Conservation (phyloP, 2,113 vertebrate species). For the Chiloscyllium plagiosum region DNA sequence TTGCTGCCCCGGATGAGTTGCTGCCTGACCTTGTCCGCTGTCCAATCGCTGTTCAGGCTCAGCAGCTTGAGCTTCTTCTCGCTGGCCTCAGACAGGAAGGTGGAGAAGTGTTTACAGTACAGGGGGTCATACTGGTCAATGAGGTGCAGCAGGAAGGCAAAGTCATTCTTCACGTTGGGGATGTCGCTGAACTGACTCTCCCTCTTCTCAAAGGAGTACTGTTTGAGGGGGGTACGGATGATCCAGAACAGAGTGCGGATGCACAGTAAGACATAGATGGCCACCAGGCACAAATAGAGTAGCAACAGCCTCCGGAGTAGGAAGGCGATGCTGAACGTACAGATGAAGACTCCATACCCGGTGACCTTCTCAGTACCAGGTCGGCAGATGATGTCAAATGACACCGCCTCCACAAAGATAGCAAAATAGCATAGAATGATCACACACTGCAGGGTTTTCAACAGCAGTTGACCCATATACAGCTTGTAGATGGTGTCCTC, state of each 20-base stretch:
- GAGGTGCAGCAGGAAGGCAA: slow-evolving; percentile 83
- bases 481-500: slow-evolving; percentile 65
- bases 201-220: slow-evolving; percentile 18
- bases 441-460: not conserved
- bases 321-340: not conserved
- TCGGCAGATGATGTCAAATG: not conserved
- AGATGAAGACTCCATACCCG: not conserved
- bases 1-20: slow-evolving; percentile 49
- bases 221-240: not conserved
- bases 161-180: slow-evolving; percentile 81
- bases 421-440: not conserved
- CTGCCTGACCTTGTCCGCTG: slow-evolving; percentile 63
- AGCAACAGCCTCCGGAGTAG: not conserved
- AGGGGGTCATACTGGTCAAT: slow-evolving; percentile 80
- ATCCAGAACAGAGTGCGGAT: not conserved
- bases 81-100: slow-evolving; percentile 83
- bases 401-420: not conserved
- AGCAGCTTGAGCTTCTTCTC: slow-evolving; percentile 75
- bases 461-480: not conserved
- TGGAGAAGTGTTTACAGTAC: slow-evolving; percentile 76
- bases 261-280: not conserved
- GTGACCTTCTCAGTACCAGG: not conserved
- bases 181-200: slow-evolving; percentile 57
- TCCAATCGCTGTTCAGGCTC: slow-evolving; percentile 82
- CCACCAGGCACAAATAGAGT: not conserved